Base-by-base conservation (phyloP, 2,888 invertebrate species). In the Eupithecia tripunctaria region DNA sequence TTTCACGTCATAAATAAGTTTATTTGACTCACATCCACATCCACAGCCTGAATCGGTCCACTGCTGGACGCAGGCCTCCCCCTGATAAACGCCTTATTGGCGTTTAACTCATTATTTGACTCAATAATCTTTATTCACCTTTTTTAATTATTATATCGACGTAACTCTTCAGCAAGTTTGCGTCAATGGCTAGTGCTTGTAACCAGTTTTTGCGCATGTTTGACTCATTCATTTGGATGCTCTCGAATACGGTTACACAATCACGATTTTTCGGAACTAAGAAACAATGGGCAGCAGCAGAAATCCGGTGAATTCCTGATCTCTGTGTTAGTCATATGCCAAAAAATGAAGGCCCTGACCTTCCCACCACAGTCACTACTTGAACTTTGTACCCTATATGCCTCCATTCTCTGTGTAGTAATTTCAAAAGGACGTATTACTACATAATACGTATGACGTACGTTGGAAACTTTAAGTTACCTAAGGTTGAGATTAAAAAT, bases 151-250 rank as follows among this genome's bases (percentile, higher is more conserved):
- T 36, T 15, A 12, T 14, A 27, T 59, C 12, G 56, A 59, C 27
- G 59, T 12, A 27, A 6, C 12, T 59, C 6, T 32, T 25, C 7
- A 27, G 0, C 14, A 59, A 27, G 29, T 18, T 60, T 29, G 25
- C 29, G 29, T 51, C 62, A 62, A n/a, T 29, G 15, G 15, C 60
- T 60, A n/a, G 32, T 32, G 62, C 29, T 15, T 43, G 12, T 56
- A 32, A 18, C 36, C 18, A 32, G n/a, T 75, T 73, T 74, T 77
- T 80, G 78, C 82, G 72, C 77, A 68, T 77, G 79, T 70, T 64
- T 76, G 66, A 73, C 79, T 89, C 88, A 88, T 78, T 89, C 88
- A 87, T 84, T 86, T 85, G 83, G 81, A 70, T 85, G 65, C 80
- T 73, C 79, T 77, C 78, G 73, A 78, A 77, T 79, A 75, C 76